A percentile compares a stretch with the other conserved stretches of the same genome.
phyloP scores from a whole-genome alignment of 2,797 vertebrate genomes.

The Hippopotamyrus pictus region DNA sequence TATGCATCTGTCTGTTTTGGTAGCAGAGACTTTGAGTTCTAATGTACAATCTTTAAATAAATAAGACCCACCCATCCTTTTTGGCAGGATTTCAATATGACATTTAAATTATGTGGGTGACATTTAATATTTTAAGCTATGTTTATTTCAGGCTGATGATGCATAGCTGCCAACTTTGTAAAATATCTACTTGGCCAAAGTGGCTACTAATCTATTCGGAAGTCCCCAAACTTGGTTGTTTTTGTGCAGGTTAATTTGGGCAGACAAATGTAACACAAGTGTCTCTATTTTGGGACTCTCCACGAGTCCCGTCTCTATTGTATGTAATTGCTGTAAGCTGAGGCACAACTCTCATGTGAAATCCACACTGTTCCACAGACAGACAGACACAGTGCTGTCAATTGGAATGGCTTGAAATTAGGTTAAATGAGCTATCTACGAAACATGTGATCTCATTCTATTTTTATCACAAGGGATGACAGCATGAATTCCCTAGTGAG shows the following conservation, averaged over 20 bases:
- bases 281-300: not conserved
- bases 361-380: constrained; percentile 22
- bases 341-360: not conserved
- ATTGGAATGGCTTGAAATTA: constrained; percentile 43
- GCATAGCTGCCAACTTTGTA: not conserved
- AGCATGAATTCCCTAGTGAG: constrained; percentile 41
- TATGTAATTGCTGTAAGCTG: not conserved
- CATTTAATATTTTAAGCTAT: not conserved
- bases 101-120: not conserved
- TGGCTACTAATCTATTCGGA: not conserved
- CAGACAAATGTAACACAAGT: constrained; percentile 2
- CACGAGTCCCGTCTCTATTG: not conserved
- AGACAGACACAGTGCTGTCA: constrained; percentile 39
- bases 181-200: not conserved
- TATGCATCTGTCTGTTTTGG: not conserved
- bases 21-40: not conserved
- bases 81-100: not conserved
- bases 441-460: constrained; percentile 53
- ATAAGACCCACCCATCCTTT: not conserved
- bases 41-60: not conserved
- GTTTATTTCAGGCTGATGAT: not conserved
- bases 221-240: not conserved
- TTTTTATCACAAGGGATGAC: constrained; percentile 57
- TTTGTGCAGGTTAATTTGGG: not conserved
- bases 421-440: constrained; percentile 55